phyloP scores from a whole-genome alignment of 2,797 vertebrate genomes.

The Hemitrygon akajei region DNA sequence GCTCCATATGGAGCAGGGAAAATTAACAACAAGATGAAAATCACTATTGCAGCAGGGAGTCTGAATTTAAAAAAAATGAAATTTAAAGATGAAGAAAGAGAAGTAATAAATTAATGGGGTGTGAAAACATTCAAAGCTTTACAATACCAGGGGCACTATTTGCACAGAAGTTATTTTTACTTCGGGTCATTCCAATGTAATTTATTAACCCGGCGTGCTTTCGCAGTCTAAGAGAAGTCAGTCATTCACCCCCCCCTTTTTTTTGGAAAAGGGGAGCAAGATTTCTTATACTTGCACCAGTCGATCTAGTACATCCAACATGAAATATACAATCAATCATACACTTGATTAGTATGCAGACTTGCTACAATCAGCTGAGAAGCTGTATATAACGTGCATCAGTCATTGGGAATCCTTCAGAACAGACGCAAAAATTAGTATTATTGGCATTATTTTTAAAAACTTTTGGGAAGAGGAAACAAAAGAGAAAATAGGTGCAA shows the following conservation, averaged over 20 bases:
- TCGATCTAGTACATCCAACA: constrained; percentile 10
- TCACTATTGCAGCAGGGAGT: constrained; percentile 88
- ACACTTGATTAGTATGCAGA: constrained; percentile 17
- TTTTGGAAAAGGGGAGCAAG: constrained; percentile 52
- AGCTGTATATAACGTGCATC: background rate
- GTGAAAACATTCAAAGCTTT: constrained; percentile 91
- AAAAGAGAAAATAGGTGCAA: constrained; percentile 48
- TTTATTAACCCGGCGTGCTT: constrained; percentile 78
- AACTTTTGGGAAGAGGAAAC: constrained; percentile 25
- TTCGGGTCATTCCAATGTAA: constrained; percentile 76
- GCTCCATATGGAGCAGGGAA: constrained; percentile 99
- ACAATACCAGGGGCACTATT: constrained; percentile 97
- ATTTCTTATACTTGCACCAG: constrained; percentile 72
- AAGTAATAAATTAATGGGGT: constrained; percentile 99
- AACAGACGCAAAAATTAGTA: background rate
- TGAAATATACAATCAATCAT: constrained; percentile 25
- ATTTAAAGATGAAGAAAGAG: constrained; percentile 93
- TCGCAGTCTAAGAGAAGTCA: constrained; percentile 54
- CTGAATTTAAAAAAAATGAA: constrained; percentile 72
- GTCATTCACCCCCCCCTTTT: constrained; percentile 48
- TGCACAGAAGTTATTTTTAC: constrained; percentile 82
- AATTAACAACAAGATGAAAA: constrained; percentile 99
- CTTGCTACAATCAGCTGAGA: background rate
- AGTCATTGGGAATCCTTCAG: background rate
- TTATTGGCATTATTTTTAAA: background rate